Evolutionary conservation across 2,797 vertebrate species (phyloP).

Genomic region (Galago senegalensis): DNA sequence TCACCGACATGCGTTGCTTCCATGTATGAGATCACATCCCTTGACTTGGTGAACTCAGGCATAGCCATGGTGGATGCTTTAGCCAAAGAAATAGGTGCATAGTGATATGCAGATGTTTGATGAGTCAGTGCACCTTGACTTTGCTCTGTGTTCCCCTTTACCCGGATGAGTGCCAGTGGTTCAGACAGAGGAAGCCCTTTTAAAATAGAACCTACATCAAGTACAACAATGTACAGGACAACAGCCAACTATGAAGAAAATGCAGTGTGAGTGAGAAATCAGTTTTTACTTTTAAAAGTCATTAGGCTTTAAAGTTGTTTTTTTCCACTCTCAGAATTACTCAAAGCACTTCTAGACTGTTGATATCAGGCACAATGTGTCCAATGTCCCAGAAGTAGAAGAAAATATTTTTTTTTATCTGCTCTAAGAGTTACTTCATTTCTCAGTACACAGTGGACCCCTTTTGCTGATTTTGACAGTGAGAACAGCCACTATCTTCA

Average conservation of each 20-base stretch:
- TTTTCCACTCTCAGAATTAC: not conserved
- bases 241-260: not conserved
- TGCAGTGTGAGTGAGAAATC: not conserved
- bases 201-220: not conserved
- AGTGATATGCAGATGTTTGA: too few relatives aligned
- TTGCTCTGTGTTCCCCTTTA: not conserved
- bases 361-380: not conserved
- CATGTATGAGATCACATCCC: too few relatives aligned
- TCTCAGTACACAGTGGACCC: not conserved
- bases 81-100: not conserved
- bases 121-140: not conserved
- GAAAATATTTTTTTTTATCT: not conserved
- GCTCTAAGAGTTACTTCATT: not conserved
- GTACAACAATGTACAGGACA: not conserved
- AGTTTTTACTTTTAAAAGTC: not conserved
- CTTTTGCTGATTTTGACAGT: conserved; percentile 4
- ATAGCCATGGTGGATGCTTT: not conserved
- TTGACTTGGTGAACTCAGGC: not conserved
- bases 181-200: not conserved
- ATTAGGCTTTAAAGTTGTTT: not conserved
- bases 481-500: not conserved
- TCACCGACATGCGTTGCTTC: not conserved
- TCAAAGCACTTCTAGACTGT: not conserved
- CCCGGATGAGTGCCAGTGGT: not conserved
- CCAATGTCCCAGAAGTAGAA: not conserved